Conservation (phyloP, 1,140 invertebrate genomes). For the Oreohelix idahoensis region DNA sequence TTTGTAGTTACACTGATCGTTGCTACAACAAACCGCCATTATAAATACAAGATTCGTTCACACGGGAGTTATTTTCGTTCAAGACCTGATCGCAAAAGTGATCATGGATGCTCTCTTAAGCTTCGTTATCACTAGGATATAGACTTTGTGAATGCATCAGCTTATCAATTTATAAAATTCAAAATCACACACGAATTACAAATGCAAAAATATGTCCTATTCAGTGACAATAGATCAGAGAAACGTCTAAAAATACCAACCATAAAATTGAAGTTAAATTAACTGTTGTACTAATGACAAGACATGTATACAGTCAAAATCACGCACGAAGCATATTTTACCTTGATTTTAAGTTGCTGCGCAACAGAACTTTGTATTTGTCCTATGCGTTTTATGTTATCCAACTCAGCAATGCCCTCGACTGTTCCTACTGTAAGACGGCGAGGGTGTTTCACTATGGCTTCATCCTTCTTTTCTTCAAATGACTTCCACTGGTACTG, state of each 20-base stretch:
- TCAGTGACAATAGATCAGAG: too few relatives aligned
- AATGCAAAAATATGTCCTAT: too few relatives aligned
- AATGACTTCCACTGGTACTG: slow-evolving; percentile 38
- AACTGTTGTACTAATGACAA: too few relatives aligned
- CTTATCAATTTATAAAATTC: too few relatives aligned
- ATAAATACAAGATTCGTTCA: not conserved
- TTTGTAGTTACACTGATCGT: slow-evolving; percentile 19
- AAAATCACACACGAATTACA: too few relatives aligned
- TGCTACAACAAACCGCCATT: slow-evolving; percentile 56
- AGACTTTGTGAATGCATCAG: too few relatives aligned
- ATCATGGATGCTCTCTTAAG: too few relatives aligned
- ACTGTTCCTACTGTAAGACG: slow-evolving; percentile 54
- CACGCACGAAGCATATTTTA: not conserved
- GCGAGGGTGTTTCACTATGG: slow-evolving; percentile 52
- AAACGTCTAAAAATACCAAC: too few relatives aligned
- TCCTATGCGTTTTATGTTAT: slow-evolving; percentile 50
- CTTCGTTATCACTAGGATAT: too few relatives aligned
- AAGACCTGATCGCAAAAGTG: too few relatives aligned
- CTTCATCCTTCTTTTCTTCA: slow-evolving; percentile 43
- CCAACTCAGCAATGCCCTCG: slow-evolving; percentile 55
- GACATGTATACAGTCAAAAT: not conserved
- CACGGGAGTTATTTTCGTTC: too few relatives aligned
- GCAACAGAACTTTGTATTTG: slow-evolving; percentile 43
- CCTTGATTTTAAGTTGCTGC: slow-evolving; percentile 57
- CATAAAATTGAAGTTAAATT: too few relatives aligned